A percentile compares a stretch with the other conserved stretches of the same genome.
Evolutionary conservation across 1,140 invertebrate species (phyloP).

Genomic region (Antheraea pernyi): DNA sequence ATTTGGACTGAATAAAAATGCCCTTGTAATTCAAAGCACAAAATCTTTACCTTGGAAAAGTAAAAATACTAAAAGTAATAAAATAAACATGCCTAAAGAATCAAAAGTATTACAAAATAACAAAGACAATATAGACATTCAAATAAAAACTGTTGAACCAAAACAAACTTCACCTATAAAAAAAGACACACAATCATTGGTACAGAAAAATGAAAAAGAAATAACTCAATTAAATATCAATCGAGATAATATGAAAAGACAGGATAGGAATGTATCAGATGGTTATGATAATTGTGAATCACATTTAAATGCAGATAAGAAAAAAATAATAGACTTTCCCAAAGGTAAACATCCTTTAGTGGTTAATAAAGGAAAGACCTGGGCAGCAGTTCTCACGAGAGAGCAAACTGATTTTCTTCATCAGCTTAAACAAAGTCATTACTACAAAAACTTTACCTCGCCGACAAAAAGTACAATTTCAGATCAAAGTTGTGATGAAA

Average conservation of each 20-base stretch:
- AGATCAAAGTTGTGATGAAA: constrained; percentile 66
- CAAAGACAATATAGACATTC: constrained; percentile 23
- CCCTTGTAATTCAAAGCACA: constrained; percentile 63
- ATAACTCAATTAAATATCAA: not conserved
- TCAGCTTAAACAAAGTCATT: constrained; percentile 67
- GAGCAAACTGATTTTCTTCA: constrained; percentile 69
- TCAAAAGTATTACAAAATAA: constrained; percentile 12
- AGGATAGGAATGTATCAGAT: not conserved
- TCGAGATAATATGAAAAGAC: not conserved
- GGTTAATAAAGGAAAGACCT: constrained; percentile 49
- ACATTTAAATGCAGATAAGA: not conserved
- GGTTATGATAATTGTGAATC: not conserved
- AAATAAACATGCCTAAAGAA: constrained; percentile 17
- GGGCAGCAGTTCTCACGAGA: constrained; percentile 66
- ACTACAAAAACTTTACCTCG: constrained; percentile 64
- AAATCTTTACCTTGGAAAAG: constrained; percentile 64
- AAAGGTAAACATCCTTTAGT: constrained; percentile 42
- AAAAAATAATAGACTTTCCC: constrained; percentile 11
- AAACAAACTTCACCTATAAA: constrained; percentile 12
- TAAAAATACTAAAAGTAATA: constrained; percentile 29
- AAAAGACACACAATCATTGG: not conserved
- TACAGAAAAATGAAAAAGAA: not conserved
- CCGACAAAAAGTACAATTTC: constrained; percentile 54
- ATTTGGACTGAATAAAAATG: constrained; percentile 59
- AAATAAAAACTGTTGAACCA: constrained; percentile 25